Percentiles rank a stretch among this genome's conserved stretches.
These are phyloP conservation scores for Gasterosteus aculeatus DNA, from an alignment of 2,113 vertebrate genomes.

Conservation along the genomic window DNA sequence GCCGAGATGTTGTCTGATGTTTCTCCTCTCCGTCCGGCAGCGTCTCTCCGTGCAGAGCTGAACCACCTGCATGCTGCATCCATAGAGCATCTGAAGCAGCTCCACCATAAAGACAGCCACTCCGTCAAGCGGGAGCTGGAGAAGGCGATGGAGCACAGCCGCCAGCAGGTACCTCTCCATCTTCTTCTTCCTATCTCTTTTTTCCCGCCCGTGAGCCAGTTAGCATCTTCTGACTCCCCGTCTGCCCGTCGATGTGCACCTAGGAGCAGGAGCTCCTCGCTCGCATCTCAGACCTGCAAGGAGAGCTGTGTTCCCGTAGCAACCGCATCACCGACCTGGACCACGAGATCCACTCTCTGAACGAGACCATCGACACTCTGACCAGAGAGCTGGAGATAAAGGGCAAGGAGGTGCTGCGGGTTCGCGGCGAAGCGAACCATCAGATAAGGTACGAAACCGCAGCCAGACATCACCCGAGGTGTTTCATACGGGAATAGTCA, in stretches of 20 bases:
- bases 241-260: background rate
- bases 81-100: slow-evolving; percentile 90
- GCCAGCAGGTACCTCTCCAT: slow-evolving; percentile 80
- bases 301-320: slow-evolving; percentile 89
- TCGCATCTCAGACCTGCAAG: slow-evolving; percentile 87
- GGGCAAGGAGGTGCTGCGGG: slow-evolving; percentile 94
- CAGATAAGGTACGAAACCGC: slow-evolving; percentile 87
- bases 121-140: slow-evolving; percentile 88
- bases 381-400: slow-evolving; percentile 95
- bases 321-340: slow-evolving; percentile 93
- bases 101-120: slow-evolving; percentile 89
- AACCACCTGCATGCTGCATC: slow-evolving; percentile 94
- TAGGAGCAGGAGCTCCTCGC: slow-evolving; percentile 91
- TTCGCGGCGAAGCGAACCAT: slow-evolving; percentile 94
- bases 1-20: background rate
- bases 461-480: no score
- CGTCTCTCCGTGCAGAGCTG: slow-evolving; percentile 93
- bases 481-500: background rate
- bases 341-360: slow-evolving; percentile 91
- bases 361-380: slow-evolving; percentile 91
- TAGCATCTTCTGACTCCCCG: no score
- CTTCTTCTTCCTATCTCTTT: background rate
- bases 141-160: slow-evolving; percentile 86
- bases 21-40: slow-evolving; percentile 68
- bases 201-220: background rate